Conservation (phyloP, 2,113 vertebrate species). For the Microtus oregoni region DNA sequence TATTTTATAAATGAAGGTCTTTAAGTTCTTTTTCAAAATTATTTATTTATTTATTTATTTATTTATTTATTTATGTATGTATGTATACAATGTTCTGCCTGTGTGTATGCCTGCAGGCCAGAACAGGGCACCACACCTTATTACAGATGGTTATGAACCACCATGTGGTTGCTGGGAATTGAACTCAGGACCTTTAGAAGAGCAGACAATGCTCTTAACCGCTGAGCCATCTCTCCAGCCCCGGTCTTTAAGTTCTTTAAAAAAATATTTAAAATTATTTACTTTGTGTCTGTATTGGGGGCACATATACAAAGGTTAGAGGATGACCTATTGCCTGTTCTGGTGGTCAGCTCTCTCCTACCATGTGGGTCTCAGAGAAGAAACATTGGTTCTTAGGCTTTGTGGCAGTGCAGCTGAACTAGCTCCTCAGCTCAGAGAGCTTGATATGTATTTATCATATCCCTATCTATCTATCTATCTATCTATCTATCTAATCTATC, state of each 20-base stretch:
- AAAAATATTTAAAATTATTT: not conserved
- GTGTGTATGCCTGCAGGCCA: too few species aligned
- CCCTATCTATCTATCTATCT: too few species aligned
- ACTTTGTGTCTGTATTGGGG: not conserved
- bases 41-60: too few species aligned
- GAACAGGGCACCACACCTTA: too few species aligned
- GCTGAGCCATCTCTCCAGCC: too few species aligned
- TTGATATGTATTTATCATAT: not conserved
- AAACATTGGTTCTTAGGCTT: not conserved
- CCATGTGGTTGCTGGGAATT: too few species aligned
- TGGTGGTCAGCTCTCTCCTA: not conserved
- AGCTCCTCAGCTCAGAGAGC: not conserved
- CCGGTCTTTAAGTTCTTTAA: not conserved
- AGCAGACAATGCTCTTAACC: too few species aligned
- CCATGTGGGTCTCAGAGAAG: not conserved
- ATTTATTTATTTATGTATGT: too few species aligned
- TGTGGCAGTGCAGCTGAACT: not conserved
- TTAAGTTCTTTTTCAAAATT: not conserved
- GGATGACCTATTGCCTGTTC: not conserved
- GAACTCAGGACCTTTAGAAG: too few species aligned
- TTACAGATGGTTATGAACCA: too few species aligned
- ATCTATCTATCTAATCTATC: too few species aligned
- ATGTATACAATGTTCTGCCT: too few species aligned
- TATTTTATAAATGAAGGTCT: constrained; percentile 47
- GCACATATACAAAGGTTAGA: not conserved